Conservation (phyloP, 2,888 invertebrate genomes). For the Microctonus aethiopoides region DNA sequence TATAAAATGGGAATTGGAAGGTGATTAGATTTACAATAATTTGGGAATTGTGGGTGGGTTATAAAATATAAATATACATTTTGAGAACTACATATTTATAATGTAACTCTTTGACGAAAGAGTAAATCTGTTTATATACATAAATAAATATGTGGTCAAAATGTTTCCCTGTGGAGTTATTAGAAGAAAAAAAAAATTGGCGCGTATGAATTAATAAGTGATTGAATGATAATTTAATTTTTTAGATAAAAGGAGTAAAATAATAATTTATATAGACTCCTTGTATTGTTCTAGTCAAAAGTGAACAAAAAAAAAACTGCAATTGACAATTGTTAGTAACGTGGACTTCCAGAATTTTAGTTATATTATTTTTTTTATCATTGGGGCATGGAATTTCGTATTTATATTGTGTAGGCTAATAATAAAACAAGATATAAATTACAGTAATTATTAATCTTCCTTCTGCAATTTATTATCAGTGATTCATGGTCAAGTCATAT, state of each 20-base stretch:
- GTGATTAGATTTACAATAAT: background rate
- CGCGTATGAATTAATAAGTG: conserved; percentile 23
- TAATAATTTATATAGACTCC: background rate
- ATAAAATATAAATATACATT: background rate
- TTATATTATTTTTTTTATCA: background rate
- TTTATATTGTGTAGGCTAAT: background rate
- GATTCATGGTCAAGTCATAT: background rate
- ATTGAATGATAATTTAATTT: conserved; percentile 38
- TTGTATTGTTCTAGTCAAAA: background rate
- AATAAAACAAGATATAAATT: background rate
- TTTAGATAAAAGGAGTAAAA: conserved; percentile 13
- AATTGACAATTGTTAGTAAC: background rate
- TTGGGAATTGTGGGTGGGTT: background rate
- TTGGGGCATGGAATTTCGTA: background rate
- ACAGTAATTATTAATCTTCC: background rate
- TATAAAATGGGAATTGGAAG: background rate
- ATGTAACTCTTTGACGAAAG: background rate
- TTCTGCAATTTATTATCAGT: background rate
- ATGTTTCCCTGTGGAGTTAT: background rate
- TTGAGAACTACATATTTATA: background rate
- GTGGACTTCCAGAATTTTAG: background rate
- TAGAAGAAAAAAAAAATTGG: background rate
- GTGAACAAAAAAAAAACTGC: background rate
- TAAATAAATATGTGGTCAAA: background rate
- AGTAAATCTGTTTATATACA: background rate